These are phyloP conservation scores for Sebastes flavidus DNA, from an alignment of 2,797 vertebrate genomes.

Conservation along the genomic window DNA sequence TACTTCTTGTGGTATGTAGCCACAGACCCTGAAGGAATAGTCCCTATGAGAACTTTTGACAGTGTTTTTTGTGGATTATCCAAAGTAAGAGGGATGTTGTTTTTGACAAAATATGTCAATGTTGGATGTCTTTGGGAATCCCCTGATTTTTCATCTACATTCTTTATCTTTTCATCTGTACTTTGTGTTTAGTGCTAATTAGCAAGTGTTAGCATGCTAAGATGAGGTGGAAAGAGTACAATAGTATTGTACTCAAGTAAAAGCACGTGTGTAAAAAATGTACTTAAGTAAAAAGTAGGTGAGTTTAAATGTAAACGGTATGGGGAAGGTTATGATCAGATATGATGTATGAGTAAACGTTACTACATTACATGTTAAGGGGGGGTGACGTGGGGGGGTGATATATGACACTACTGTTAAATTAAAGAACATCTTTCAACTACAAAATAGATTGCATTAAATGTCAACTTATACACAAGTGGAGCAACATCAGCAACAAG, in stretches of 20 bases:
- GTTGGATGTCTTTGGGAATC: not conserved
- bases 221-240: not conserved
- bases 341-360: too few relatives aligned
- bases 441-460: not conserved
- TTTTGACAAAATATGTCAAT: not conserved
- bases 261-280: too few relatives aligned
- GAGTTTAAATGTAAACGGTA: too few relatives aligned
- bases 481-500: not conserved
- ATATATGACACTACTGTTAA: too few relatives aligned
- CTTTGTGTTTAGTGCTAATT: too few relatives aligned
- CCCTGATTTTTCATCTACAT: not conserved
- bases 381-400: fast-evolving
- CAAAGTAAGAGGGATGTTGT: not conserved
- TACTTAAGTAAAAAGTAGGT: not conserved
- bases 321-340: too few relatives aligned
- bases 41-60: not conserved
- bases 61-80: not conserved
- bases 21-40: not conserved
- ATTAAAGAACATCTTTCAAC: too few relatives aligned
- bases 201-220: too few relatives aligned
- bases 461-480: not conserved
- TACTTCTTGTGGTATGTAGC: not conserved
- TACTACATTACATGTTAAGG: too few relatives aligned
- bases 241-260: not conserved
- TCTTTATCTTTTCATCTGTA: not conserved